Base-by-base conservation (phyloP, 2,888 invertebrate species). In the Lochmaea capreae region DNA sequence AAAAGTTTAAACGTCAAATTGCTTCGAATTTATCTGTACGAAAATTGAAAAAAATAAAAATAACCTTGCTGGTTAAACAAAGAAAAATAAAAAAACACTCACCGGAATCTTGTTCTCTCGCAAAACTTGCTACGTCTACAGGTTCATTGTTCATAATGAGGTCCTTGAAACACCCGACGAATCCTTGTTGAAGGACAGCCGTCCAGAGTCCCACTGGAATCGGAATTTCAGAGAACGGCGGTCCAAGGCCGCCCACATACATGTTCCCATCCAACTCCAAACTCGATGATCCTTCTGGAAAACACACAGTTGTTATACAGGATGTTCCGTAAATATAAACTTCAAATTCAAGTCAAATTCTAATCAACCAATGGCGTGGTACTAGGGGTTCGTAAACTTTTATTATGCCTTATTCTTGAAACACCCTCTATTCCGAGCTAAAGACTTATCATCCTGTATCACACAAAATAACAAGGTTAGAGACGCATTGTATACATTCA, bases 131-230 rank as follows among this genome's bases (percentile, higher is more conserved):
- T 75, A 98, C 91, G 85, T 98, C 97, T 76, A 97, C 92, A 0
- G 95, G 92, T 81, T 95, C 93, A 65, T 95, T 95, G 85, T 97
- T 97, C 83, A 97, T 89, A 79, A 94, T 92, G 81, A 98, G 89
- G 85, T 97, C 97, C 79, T 97, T 90, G 84, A 98, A 91, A 86
- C 98, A 98, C 2, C 98, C 98, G 9, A 98, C 97, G 85, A 95
- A 98, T 26, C 98, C 98, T 83, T 95, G 94, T 73, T 95, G 91
- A 69, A 98, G 88, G 9, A 95, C 93, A 0, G 95, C 97, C 0
- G 97, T 95, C 97, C 97, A 98, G 74, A 98, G 88, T 18, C 94
- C 95, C 2, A 95, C 91, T 0, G 97, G 97, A 67, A 96, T 92
- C 59, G 92, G 90, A 9, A 93, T 90, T 33, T 93, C 93, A 1